Evolutionary conservation across 2,113 vertebrate genomes (phyloP).

Genomic region (Cavia aperea): DNA sequence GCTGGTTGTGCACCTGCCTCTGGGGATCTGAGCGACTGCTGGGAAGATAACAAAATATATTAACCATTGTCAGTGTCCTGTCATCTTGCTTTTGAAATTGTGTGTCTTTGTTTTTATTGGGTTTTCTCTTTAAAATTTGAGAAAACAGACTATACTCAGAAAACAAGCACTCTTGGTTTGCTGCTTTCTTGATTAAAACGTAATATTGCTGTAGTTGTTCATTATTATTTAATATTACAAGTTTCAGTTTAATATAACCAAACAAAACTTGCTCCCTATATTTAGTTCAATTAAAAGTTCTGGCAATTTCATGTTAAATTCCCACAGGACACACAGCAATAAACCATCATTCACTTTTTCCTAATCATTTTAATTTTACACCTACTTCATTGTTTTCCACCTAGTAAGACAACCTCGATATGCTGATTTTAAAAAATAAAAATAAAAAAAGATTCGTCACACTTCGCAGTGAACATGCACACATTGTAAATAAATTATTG

Average conservation of each 20-base stretch:
- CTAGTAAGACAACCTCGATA: not conserved
- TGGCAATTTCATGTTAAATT: not conserved
- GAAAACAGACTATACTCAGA: not conserved
- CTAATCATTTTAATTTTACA: not conserved
- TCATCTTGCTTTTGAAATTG: too few relatives aligned
- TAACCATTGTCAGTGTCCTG: too few relatives aligned
- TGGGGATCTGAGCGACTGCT: too few relatives aligned
- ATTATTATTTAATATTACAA: not conserved
- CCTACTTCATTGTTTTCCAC: not conserved
- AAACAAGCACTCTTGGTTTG: not conserved
- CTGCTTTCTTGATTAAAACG: not conserved
- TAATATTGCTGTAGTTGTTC: not conserved
- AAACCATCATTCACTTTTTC: not conserved
- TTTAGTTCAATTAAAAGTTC: not conserved
- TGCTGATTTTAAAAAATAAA: not conserved
- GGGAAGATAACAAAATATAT: too few relatives aligned
- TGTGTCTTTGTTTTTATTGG: too few relatives aligned
- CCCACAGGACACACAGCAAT: not conserved
- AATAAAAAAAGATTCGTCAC: too few relatives aligned
- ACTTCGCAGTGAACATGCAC: not conserved
- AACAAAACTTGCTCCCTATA: not conserved
- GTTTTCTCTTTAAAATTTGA: too few relatives aligned
- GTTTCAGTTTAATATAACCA: not conserved
- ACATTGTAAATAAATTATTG: not conserved
- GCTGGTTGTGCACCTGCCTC: too few relatives aligned